Conservation (phyloP, 2,888 invertebrate genomes). For the Torymus texanus region DNA sequence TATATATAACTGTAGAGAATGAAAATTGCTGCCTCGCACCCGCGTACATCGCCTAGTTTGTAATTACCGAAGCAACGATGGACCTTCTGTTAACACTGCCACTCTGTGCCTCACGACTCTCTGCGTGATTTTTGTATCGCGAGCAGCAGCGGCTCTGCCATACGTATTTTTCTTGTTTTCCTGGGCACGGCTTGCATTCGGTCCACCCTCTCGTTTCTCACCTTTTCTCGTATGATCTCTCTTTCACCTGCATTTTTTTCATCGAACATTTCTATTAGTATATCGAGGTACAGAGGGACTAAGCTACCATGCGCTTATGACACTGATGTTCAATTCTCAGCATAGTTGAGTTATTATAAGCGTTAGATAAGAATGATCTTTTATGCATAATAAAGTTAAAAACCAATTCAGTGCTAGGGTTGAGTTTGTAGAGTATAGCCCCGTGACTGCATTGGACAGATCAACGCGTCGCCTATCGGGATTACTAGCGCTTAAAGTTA, state of each 20-base stretch:
- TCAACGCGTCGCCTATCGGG: constrained; percentile 34
- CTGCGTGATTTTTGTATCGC: constrained; percentile 14
- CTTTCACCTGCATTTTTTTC: constrained; percentile 33
- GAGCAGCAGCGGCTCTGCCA: background rate
- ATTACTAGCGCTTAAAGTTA: constrained; percentile 9
- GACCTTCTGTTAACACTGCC: constrained; percentile 15
- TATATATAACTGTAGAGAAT: no score
- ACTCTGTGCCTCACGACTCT: background rate
- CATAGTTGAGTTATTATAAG: no score
- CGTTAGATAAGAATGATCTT: no score
- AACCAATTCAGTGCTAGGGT: no score
- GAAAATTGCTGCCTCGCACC: no score
- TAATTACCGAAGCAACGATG: constrained; percentile 37
- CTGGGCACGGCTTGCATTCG: background rate
- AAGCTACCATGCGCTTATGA: no score
- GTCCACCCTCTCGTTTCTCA: background rate
- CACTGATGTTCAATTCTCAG: no score
- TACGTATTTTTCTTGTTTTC: constrained; percentile 42
- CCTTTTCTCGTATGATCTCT: background rate
- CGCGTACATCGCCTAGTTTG: constrained; percentile 7
- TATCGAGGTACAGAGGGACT: background rate
- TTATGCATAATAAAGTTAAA: no score
- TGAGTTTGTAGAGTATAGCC: background rate
- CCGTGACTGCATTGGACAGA: constrained; percentile 36
- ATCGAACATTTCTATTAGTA: constrained; percentile 49